Conservation (phyloP, 1,140 invertebrate genomes). For the Gonioctena quinquepunctata region DNA sequence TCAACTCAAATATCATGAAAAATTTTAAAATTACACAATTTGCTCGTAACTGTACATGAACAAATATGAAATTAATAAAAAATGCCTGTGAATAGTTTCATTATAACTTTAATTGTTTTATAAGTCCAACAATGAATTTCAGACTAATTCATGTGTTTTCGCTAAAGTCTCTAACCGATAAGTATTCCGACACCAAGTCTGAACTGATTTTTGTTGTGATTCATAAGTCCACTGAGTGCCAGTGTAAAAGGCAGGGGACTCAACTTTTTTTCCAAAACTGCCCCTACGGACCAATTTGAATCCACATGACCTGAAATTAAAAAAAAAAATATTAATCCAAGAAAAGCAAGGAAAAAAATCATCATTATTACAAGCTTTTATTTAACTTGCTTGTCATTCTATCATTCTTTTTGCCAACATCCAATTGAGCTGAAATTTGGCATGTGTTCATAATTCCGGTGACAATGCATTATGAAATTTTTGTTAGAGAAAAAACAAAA, state of each 20-base stretch:
- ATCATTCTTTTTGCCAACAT: too few relatives aligned
- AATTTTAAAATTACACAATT: background rate
- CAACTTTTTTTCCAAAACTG: conserved; percentile 91
- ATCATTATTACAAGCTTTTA: too few relatives aligned
- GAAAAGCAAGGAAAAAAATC: too few relatives aligned
- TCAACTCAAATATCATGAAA: background rate
- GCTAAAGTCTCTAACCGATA: conserved; percentile 68
- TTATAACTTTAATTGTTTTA: conserved; percentile 19
- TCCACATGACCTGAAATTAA: conserved; percentile 80
- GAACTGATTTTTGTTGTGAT: conserved; percentile 88
- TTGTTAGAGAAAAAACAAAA: too few relatives aligned
- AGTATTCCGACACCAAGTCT: conserved; percentile 85
- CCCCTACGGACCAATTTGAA: conserved; percentile 94
- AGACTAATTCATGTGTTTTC: background rate
- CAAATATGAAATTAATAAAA: conserved; percentile 2
- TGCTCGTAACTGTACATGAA: background rate
- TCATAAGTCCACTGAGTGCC: conserved; percentile 88
- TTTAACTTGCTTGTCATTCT: too few relatives aligned
- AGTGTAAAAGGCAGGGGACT: conserved; percentile 92
- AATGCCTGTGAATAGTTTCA: conserved; percentile 10
- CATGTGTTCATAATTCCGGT: too few relatives aligned
- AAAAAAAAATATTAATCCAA: background rate
- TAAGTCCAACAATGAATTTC: conserved; percentile 22
- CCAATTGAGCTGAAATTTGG: too few relatives aligned
- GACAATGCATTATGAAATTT: too few relatives aligned